Evolutionary conservation across 2,797 vertebrate species (phyloP).

Genomic region (Cryptoblepharus egeriae): DNA sequence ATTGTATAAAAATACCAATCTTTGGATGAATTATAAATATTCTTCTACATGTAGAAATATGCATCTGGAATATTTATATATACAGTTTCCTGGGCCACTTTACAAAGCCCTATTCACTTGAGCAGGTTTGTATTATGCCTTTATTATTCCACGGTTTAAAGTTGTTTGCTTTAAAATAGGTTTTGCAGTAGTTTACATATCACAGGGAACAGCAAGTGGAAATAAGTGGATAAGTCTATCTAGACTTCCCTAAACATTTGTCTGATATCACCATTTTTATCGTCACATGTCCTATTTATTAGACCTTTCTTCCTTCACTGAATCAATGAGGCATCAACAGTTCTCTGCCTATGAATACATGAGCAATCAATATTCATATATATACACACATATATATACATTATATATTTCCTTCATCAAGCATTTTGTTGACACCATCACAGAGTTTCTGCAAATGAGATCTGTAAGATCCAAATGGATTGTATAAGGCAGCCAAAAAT

Average conservation of each 20-base stretch:
- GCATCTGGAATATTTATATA: conserved; percentile 42
- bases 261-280: neutral
- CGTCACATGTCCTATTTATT: conserved; percentile 15
- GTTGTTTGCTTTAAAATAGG: conserved; percentile 55
- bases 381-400: neutral
- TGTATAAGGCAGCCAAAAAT: conserved; percentile 84
- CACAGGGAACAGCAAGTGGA: conserved; percentile 48
- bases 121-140: conserved; percentile 27
- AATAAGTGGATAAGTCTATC: conserved; percentile 51
- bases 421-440: conserved; percentile 85
- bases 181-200: conserved; percentile 46
- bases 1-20: conserved; percentile 43
- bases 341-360: conserved; percentile 59
- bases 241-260: conserved; percentile 56
- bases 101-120: conserved; percentile 34
- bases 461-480: conserved; percentile 84
- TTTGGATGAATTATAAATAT: conserved; percentile 38
- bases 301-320: conserved; percentile 73
- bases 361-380: conserved; percentile 46
- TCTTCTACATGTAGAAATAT: conserved; percentile 45
- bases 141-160: conserved; percentile 48
- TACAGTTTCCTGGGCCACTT: conserved; percentile 27
- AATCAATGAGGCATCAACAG: conserved; percentile 57
- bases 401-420: conserved; percentile 85
- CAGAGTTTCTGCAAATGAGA: conserved; percentile 83